Conservation (phyloP, 2,888 invertebrate species). For the Meghimatium bilineatum region DNA sequence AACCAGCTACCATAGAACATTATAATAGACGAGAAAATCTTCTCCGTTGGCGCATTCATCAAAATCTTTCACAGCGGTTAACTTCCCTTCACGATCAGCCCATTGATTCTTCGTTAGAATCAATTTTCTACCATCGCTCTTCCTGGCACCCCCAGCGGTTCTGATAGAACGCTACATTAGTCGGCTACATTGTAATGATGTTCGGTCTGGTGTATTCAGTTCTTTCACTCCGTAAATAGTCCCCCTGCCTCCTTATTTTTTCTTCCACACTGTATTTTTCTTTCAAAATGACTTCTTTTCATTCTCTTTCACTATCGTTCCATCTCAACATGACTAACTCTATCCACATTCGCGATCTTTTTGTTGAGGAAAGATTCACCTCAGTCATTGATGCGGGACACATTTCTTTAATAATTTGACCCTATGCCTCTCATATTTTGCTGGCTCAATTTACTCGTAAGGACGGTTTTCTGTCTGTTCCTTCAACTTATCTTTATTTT, state of each 20-base stretch:
- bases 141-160: constrained; percentile 3
- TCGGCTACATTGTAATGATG: constrained; percentile 26
- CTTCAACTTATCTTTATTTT: not conserved
- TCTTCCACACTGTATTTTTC: not conserved
- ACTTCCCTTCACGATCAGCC: constrained; percentile 14
- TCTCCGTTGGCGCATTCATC: constrained; percentile 29
- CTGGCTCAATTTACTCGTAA: too few relatives aligned
- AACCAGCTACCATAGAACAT: constrained; percentile 2
- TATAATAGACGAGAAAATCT: constrained; percentile 13
- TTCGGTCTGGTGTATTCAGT: constrained; percentile 1
- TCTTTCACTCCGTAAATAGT: constrained; percentile 8
- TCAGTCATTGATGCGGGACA: not conserved
- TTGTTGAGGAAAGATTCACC: not conserved
- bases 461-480: not conserved
- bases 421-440: too few relatives aligned
- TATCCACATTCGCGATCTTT: too few relatives aligned
- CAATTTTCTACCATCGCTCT: constrained; percentile 38
- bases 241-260: not conserved
- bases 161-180: constrained; percentile 25
- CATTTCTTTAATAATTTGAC: too few relatives aligned
- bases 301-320: too few relatives aligned
- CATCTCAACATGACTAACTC: too few relatives aligned
- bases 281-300: not conserved
- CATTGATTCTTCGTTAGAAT: constrained; percentile 44
- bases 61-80: constrained; percentile 39